Evolutionary conservation across 2,797 vertebrate genomes (phyloP).

Genomic region (Coregonus ussuriensis): DNA sequence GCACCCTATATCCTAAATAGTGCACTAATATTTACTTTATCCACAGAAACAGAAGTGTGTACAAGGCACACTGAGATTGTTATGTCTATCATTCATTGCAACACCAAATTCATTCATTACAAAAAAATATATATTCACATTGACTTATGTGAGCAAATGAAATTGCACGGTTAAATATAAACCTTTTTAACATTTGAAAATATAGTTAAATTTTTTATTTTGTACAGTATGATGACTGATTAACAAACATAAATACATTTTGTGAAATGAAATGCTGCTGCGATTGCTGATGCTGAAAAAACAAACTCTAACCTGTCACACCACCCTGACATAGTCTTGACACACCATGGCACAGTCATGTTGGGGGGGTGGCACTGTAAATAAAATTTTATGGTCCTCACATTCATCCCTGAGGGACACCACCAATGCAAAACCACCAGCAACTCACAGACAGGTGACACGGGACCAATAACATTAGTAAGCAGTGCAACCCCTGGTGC

Average conservation of each 20-base stretch:
- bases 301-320: slow-evolving; percentile 24
- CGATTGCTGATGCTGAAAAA: slow-evolving; percentile 43
- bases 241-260: slow-evolving; percentile 46
- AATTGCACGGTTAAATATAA: slow-evolving; percentile 59
- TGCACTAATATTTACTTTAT: neutral
- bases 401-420: slow-evolving; percentile 47
- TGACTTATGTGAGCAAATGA: slow-evolving; percentile 42
- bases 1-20: neutral
- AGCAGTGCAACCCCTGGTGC: slow-evolving; percentile 53
- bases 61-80: slow-evolving; percentile 57
- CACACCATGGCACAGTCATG: neutral
- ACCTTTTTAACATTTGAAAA: slow-evolving; percentile 52
- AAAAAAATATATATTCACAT: slow-evolving; percentile 28
- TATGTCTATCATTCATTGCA: slow-evolving; percentile 33
- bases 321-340: too few species aligned
- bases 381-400: slow-evolving; percentile 25
- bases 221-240: slow-evolving; percentile 41
- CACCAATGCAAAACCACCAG: slow-evolving; percentile 35
- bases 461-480: slow-evolving; percentile 56
- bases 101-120: slow-evolving; percentile 22
- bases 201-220: slow-evolving; percentile 46
- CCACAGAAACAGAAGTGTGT: slow-evolving; percentile 58
- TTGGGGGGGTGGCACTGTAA: slow-evolving; percentile 18
- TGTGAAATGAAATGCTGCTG: slow-evolving; percentile 40
- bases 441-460: slow-evolving; percentile 43